These are phyloP conservation scores for Megaptera novaeangliae DNA, from an alignment of 2,113 vertebrate species.

Conservation along the genomic window DNA sequence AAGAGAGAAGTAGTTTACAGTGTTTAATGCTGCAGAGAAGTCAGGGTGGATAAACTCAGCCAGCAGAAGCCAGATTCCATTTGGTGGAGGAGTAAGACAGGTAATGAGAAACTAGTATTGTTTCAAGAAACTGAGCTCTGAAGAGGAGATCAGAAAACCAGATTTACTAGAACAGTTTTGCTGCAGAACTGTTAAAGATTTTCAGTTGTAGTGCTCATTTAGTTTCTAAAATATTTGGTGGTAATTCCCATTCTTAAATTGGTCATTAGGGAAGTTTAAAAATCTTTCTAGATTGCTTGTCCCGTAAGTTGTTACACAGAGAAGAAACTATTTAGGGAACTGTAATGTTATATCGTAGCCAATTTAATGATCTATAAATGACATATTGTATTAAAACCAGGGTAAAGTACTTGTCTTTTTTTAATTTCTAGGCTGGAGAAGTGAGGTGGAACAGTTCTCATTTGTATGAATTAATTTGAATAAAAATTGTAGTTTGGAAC, in stretches of 20 bases:
- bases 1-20: not conserved
- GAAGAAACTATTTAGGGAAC: not conserved
- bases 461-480: slow-evolving; percentile 2
- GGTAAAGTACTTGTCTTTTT: not conserved
- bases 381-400: not conserved
- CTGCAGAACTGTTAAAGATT: not conserved
- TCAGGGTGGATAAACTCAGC: not conserved
- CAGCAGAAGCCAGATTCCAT: not conserved
- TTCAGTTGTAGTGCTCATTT: not conserved
- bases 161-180: not conserved
- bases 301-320: not conserved
- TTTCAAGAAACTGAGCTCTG: not conserved
- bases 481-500: not conserved
- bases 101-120: not conserved
- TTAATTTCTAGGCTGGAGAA: slow-evolving; percentile 19
- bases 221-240: slow-evolving; percentile 27
- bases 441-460: not conserved
- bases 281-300: not conserved
- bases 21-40: not conserved
- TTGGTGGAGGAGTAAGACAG: not conserved
- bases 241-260: not conserved
- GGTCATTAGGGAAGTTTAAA: not conserved
- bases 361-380: not conserved
- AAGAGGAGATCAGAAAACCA: not conserved
- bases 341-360: not conserved